These are phyloP conservation scores for Oxystoma pomonae DNA, from an alignment of 2,888 invertebrate genomes.

Conservation along the genomic window DNA sequence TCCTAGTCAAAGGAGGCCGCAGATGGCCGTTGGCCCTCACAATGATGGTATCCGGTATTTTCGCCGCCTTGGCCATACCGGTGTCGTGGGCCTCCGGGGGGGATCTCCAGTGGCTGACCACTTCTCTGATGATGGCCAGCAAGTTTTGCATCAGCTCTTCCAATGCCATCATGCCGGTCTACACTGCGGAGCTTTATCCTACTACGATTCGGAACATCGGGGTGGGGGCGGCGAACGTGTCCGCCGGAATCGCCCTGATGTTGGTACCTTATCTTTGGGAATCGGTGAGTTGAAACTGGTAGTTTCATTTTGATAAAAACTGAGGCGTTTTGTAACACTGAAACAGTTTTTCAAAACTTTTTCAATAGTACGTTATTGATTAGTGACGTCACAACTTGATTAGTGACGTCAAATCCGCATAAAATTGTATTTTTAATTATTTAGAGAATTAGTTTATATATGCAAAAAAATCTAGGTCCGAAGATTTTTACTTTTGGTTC, in stretches of 20 bases:
- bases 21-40: slow-evolving; percentile 67
- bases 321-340: too few relatives aligned
- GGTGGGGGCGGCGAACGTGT: slow-evolving; percentile 70
- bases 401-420: too few relatives aligned
- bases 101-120: slow-evolving; percentile 62
- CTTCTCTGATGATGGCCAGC: slow-evolving; percentile 72
- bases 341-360: too few relatives aligned
- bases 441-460: too few relatives aligned
- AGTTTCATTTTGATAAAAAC: too few relatives aligned
- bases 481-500: too few relatives aligned
- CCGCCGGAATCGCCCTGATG: slow-evolving; percentile 72
- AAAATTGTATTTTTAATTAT: too few relatives aligned
- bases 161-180: slow-evolving; percentile 76
- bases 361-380: too few relatives aligned
- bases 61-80: slow-evolving; percentile 58
- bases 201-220: slow-evolving; percentile 76
- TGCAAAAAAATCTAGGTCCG: too few relatives aligned
- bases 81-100: slow-evolving; percentile 48
- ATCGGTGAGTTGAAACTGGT: slow-evolving; percentile 54
- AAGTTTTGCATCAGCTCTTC: slow-evolving; percentile 76
- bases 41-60: slow-evolving; percentile 63
- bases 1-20: slow-evolving; percentile 70
- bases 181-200: slow-evolving; percentile 75
- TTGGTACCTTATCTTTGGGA: slow-evolving; percentile 74
- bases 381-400: too few relatives aligned